phyloP scores from a whole-genome alignment of 2,797 vertebrate genomes.

The Adrianichthys oophorus region DNA sequence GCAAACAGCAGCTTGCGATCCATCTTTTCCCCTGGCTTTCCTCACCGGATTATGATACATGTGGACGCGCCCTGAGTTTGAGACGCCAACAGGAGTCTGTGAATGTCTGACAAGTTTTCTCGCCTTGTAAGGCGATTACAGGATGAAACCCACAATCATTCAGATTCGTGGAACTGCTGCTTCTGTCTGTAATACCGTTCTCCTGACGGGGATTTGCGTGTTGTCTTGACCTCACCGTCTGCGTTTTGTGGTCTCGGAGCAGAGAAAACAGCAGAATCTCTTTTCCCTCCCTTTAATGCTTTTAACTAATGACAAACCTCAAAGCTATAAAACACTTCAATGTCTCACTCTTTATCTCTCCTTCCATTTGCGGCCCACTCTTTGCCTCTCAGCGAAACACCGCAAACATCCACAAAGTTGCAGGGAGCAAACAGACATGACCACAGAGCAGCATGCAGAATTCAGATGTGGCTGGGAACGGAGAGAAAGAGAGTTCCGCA shows the following conservation, averaged over 20 bases:
- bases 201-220: slow-evolving; percentile 47
- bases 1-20: too few relatives aligned
- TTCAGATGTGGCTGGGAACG: slow-evolving; percentile 47
- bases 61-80: too few relatives aligned
- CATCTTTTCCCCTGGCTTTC: too few relatives aligned
- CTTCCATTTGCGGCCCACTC: slow-evolving; percentile 7
- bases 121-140: slow-evolving; percentile 14
- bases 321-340: slow-evolving; percentile 44
- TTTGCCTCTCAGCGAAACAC: slow-evolving; percentile 8
- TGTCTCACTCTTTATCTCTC: slow-evolving; percentile 28
- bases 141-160: slow-evolving; percentile 9
- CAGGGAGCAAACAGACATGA: slow-evolving; percentile 43
- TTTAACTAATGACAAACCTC: slow-evolving; percentile 37
- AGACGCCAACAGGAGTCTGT: background rate
- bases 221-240: slow-evolving; percentile 25
- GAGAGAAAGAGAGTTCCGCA: slow-evolving; percentile 18
- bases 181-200: slow-evolving; percentile 44
- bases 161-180: slow-evolving; percentile 29
- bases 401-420: slow-evolving; percentile 52
- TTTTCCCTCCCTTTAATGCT: background rate
- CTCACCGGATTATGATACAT: too few relatives aligned
- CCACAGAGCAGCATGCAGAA: slow-evolving; percentile 33
- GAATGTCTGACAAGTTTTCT: slow-evolving; percentile 15
- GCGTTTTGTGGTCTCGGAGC: slow-evolving; percentile 11
- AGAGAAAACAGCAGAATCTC: slow-evolving; percentile 48